Base-by-base conservation (phyloP, 2,888 invertebrate genomes). In the Oscheius onirici region DNA sequence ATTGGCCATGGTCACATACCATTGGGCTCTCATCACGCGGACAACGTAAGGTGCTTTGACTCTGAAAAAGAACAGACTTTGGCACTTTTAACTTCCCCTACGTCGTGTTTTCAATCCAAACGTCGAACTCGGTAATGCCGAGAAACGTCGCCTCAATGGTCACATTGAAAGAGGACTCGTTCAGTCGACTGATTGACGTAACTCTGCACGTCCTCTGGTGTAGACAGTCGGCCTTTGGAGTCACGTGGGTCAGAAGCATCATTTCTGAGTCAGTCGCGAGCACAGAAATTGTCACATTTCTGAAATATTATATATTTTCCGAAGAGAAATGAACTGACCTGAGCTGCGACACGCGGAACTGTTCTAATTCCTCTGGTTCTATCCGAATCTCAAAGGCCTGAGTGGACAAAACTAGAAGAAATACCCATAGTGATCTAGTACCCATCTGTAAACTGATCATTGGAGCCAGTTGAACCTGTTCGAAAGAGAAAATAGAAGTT, bases 1-100 rank as follows among this genome's bases (percentile, higher is more conserved):
- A 26, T 43, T 41, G 3, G 73, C 70, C 24, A 78, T 57, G 15
- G 40, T 54, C 28, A 69, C 66, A 34, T 77, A 74, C 24, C 43
- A 69, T 3, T 63, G 57, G 10, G 77, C 75, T 1, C 77, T 68
- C 40, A 75, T 69, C 8, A 75, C 69, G 13, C 77, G 69, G 26
- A 77, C 44, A 11, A 28, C 52, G 28, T 57, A 57, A n/a, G 49
- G 41, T 15, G 13, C 44, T 22, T 28, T 17, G 22, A 66, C 11
- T 17, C 66, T 66, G 52, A 34, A 20, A 26, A 6, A 11, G 17
- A 3, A 26, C 11, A 24, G 22, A 22, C 54, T 41, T 41, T 3
- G 17, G 41, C 2, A 15, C 13, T n/a, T 43, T 26, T 11, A 34
- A 20, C 3, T 34, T 40, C 6, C 3, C 40, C 41, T 17, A 70